phyloP scores from a whole-genome alignment of 2,113 vertebrate species.

The Malurus alboscapulatus region DNA sequence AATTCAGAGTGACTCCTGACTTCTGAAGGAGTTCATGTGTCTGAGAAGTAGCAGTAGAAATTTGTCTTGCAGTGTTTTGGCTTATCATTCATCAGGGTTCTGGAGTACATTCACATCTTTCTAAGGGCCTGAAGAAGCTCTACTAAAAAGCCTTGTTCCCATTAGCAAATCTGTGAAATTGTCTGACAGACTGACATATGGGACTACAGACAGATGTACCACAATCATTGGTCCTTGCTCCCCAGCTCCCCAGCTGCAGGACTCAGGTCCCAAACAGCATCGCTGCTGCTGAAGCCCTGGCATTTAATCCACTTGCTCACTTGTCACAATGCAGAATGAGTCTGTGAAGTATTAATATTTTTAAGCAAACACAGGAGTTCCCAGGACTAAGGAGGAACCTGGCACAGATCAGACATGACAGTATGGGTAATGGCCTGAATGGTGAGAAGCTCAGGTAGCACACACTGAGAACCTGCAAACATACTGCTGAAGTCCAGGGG shows the following conservation, averaged over 20 bases:
- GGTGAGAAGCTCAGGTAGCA: neutral
- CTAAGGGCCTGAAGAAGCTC: neutral
- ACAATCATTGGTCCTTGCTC: neutral
- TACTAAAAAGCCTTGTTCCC: slow-evolving; percentile 14
- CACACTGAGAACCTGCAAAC: accelerated
- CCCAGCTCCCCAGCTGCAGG: neutral
- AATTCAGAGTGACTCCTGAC: slow-evolving; percentile 33
- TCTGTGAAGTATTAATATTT: neutral
- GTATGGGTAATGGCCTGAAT: neutral
- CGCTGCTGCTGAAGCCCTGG: neutral
- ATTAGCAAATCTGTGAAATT: slow-evolving; percentile 36
- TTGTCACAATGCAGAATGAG: neutral
- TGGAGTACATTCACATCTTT: slow-evolving; percentile 34
- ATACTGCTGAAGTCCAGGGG: neutral
- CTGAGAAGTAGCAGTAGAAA: slow-evolving; percentile 42
- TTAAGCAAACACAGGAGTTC: neutral
- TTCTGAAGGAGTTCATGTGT: slow-evolving; percentile 20
- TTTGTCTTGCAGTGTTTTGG: slow-evolving; percentile 34
- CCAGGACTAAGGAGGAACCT: neutral
- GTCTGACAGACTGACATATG: slow-evolving; percentile 18
- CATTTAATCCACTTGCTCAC: neutral
- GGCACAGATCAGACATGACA: neutral
- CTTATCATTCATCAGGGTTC: slow-evolving; percentile 38
- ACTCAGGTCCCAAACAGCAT: neutral
- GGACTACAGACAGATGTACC: neutral